Conservation (phyloP, 1,140 invertebrate species). For the Aricia agestis region DNA sequence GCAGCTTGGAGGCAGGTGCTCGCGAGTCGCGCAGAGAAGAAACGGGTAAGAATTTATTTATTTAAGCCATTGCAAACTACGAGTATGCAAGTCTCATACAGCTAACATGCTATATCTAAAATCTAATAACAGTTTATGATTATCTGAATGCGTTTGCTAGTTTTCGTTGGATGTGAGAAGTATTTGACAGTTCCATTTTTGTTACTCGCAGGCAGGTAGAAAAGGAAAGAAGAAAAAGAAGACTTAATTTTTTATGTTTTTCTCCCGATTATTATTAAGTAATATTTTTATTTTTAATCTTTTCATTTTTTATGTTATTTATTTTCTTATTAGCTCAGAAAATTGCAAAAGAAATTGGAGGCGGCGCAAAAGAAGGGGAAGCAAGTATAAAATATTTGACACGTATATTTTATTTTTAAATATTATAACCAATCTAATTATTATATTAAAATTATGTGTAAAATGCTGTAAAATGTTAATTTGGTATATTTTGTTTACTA, state of each 20-base stretch:
- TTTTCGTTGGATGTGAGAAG: not conserved
- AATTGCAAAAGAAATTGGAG: constrained; percentile 52
- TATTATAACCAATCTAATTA: too few species aligned
- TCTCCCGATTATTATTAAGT: constrained; percentile 2
- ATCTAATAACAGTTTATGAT: too few species aligned
- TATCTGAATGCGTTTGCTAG: too few species aligned
- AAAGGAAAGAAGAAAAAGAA: constrained; percentile 61
- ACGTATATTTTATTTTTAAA: not conserved
- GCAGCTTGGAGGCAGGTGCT: constrained; percentile 61
- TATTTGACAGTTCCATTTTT: constrained; percentile 23
- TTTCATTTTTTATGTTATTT: constrained; percentile 17
- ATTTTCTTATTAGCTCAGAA: constrained; percentile 46
- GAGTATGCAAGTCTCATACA: too few species aligned
- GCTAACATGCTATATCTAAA: too few species aligned
- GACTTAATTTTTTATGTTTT: constrained; percentile 21
- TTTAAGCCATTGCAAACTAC: constrained; percentile 6
- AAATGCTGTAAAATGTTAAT: too few species aligned
- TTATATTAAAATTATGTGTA: too few species aligned
- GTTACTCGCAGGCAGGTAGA: constrained; percentile 52
- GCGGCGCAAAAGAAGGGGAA: constrained; percentile 40
- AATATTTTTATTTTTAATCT: constrained; percentile 20
- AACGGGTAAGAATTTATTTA: constrained; percentile 46
- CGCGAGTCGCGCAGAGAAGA: constrained; percentile 63
- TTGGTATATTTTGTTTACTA: too few species aligned
- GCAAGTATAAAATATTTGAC: constrained; percentile 27